Conservation (phyloP, 1,140 invertebrate genomes). For the Magallana gigas region DNA sequence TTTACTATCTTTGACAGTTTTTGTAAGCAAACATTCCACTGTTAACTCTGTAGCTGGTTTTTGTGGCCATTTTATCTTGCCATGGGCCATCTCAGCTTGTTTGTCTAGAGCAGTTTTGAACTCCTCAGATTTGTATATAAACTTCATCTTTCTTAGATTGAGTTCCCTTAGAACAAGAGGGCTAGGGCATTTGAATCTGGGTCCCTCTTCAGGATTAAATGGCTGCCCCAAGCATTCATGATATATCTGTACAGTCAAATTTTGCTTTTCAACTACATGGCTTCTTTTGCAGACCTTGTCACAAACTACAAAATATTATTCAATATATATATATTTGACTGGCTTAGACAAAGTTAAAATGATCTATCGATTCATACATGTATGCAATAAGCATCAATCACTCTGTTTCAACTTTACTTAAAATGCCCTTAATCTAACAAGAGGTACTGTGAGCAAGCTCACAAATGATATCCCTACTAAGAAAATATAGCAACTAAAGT, state of each 20-base stretch:
- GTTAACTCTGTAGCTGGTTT: constrained; percentile 5
- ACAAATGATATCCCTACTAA: no score
- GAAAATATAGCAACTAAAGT: no score
- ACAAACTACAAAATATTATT: constrained; percentile 35
- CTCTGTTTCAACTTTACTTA: no score
- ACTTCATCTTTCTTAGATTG: constrained; percentile 33
- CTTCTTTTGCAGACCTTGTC: constrained; percentile 32
- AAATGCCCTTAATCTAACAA: no score
- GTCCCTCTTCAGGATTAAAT: constrained; percentile 24
- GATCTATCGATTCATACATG: no score
- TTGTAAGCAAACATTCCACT: constrained; percentile 52
- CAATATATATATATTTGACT: no score
- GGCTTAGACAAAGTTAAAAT: no score
- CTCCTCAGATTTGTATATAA: constrained; percentile 32
- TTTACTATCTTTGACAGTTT: constrained; percentile 47
- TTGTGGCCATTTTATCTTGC: constrained; percentile 43
- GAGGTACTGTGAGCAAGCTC: no score
- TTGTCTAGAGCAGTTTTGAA: constrained; percentile 32
- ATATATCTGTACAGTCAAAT: constrained; percentile 33
- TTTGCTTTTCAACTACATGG: constrained; percentile 37
- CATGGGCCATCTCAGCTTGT: constrained; percentile 12
- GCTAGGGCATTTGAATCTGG: constrained; percentile 39
- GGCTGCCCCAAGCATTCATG: constrained; percentile 46
- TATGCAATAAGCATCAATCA: no score
- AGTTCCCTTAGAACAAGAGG: constrained; percentile 11